Percentiles rank a stretch among this genome's conserved stretches.
phyloP scores from a whole-genome alignment of 1,140 invertebrate species.

The Pissodes strobi region DNA sequence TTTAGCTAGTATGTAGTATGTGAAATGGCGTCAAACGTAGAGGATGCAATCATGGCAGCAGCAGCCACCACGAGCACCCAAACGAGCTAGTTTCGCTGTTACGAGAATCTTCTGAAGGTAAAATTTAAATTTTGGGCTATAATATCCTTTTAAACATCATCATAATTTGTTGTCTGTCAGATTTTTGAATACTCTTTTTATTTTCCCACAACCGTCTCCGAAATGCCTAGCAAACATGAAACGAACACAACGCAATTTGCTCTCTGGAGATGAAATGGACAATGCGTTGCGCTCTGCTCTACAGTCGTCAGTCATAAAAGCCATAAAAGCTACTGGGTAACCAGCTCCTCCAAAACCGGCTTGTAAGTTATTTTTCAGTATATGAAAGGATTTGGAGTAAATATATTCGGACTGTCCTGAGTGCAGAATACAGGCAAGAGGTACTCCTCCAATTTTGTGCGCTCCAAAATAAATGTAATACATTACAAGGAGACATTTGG shows the following conservation, averaged over 20 bases:
- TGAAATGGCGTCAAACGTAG: slow-evolving; percentile 2
- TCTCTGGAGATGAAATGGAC: too few relatives aligned
- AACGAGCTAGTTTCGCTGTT: not conserved
- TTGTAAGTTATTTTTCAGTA: slow-evolving; percentile 1
- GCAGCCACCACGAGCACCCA: too few relatives aligned
- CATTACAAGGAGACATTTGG: slow-evolving; percentile 17
- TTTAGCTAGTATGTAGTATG: not conserved
- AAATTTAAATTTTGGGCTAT: not conserved
- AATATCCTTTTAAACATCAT: slow-evolving; percentile 17
- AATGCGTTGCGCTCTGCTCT: too few relatives aligned
- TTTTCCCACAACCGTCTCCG: too few relatives aligned
- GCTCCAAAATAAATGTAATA: slow-evolving; percentile 30
- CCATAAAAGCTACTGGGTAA: too few relatives aligned
- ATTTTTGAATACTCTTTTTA: slow-evolving; percentile 12
- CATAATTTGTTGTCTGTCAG: too few relatives aligned
- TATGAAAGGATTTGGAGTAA: slow-evolving; percentile 7
- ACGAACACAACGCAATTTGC: too few relatives aligned
- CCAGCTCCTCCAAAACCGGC: slow-evolving; percentile 23
- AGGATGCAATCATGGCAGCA: not conserved
- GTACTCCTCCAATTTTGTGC: slow-evolving; percentile 33
- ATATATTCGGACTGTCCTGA: slow-evolving; percentile 21
- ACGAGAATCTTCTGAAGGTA: not conserved
- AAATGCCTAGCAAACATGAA: too few relatives aligned
- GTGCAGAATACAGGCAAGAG: slow-evolving; percentile 26
- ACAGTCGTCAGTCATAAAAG: slow-evolving; percentile 34